Conservation (phyloP, 1,140 invertebrate genomes). For the Pseudomyrmex cubaensis region DNA sequence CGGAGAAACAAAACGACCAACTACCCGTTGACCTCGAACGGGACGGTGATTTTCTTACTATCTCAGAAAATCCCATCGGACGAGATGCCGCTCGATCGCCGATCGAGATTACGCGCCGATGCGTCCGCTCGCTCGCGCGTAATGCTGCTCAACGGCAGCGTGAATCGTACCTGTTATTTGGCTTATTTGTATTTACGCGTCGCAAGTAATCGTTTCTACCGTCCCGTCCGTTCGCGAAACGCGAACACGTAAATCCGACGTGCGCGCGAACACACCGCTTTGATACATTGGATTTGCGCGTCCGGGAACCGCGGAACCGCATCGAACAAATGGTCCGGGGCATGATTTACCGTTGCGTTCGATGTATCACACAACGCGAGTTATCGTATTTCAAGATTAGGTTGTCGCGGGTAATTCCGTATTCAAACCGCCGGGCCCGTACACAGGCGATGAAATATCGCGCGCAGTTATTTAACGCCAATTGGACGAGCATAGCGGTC, state of each 20-base stretch:
- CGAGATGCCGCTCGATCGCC: neutral
- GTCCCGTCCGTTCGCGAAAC: neutral
- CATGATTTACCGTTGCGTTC: constrained; percentile 62
- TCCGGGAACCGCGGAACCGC: constrained; percentile 15
- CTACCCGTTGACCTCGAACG: constrained; percentile 43
- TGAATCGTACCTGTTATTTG: constrained; percentile 39
- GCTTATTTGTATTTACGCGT: constrained; percentile 34
- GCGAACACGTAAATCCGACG: constrained; percentile 15
- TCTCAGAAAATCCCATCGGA: constrained; percentile 25
- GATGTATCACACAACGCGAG: constrained; percentile 45
- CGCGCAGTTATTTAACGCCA: constrained; percentile 34
- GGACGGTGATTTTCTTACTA: constrained; percentile 29
- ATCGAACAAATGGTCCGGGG: constrained; percentile 39
- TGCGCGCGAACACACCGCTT: constrained; percentile 24
- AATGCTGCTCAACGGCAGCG: constrained; percentile 33
- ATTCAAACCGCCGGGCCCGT: constrained; percentile 38
- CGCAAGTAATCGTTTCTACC: constrained; percentile 6
- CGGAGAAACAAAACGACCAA: constrained; percentile 22
- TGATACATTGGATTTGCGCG: constrained; percentile 8
- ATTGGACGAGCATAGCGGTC: constrained; percentile 5
- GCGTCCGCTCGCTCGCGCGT: neutral
- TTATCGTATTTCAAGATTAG: constrained; percentile 71
- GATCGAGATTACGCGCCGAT: constrained; percentile 42
- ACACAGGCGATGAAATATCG: constrained; percentile 49
- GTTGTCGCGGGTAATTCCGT: constrained; percentile 68